Base-by-base conservation (phyloP, 2,888 invertebrate species). In the Barypeithes pellucidus region DNA sequence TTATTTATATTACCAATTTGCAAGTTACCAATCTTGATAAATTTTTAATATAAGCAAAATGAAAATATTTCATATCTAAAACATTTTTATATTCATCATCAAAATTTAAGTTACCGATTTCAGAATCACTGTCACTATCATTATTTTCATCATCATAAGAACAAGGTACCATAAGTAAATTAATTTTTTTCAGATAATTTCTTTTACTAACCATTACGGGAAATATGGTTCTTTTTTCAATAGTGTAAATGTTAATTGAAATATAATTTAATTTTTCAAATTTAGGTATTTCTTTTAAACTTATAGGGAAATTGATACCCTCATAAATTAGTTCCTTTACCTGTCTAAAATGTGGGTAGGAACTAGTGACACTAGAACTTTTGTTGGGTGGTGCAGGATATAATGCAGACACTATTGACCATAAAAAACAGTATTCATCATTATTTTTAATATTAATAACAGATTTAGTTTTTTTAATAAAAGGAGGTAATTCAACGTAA, bases 391-490 rank as follows among this genome's bases (percentile, higher is more conserved):
- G 39, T 8, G 16, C 43, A 2, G 16, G 43, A 43, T 43, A n/a
- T n/a, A n/a, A n/a, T n/a, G n/a, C n/a, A 43, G 4, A 43, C 43
- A 16, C 43, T 43, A 43, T 43, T 43, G 43, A 43, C 43, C 43
- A 43, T 43, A 43, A 43, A n/a, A 43, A 43, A 29, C n/a, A n/a
- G n/a, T n/a, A n/a, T n/a, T n/a, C n/a, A n/a, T n/a, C n/a, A n/a
- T n/a, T n/a, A n/a, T n/a, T n/a, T n/a, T n/a, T n/a, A n/a, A 82
- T 77, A 73, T 82, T 81, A 18, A 81, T 70, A 39, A 77, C 75
- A 1, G 80, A 78, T 9, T 75, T 61, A 43, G 76, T 80, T 1
- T 52, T 73, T 62, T 71, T 39, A 29, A 81, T 78, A 45, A 50
- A 61, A n/a, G n/a, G n/a, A n/a, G n/a, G n/a, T n/a, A n/a, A n/a